These are phyloP conservation scores for Cyclina sinensis DNA, from an alignment of 1,140 invertebrate species.

Conservation along the genomic window DNA sequence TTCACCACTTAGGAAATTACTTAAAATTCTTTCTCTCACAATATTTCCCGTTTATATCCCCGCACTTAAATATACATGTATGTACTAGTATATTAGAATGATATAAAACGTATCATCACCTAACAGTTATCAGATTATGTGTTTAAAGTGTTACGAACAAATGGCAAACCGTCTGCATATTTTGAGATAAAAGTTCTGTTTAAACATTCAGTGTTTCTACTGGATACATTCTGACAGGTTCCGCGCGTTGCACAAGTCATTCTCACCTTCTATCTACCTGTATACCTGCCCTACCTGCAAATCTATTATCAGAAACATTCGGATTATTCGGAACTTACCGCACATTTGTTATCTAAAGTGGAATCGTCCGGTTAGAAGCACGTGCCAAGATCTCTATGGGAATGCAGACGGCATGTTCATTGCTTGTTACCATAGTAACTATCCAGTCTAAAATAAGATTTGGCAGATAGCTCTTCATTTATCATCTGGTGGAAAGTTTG, in stretches of 20 bases:
- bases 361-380: conserved; percentile 28
- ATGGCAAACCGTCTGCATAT: background rate
- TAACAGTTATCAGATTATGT: background rate
- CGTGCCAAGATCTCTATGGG: conserved; percentile 59
- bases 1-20: conserved; percentile 15
- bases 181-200: conserved; percentile 17
- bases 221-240: conserved; percentile 8
- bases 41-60: background rate
- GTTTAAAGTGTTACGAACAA: conserved; percentile 23
- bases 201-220: background rate
- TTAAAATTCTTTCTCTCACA: background rate
- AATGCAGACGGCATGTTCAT: conserved; percentile 67
- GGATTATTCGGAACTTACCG: conserved; percentile 28
- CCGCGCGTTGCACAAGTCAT: conserved; percentile 17
- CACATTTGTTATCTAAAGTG: background rate
- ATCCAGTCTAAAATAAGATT: conserved; percentile 71
- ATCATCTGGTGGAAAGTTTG: conserved; percentile 53
- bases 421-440: conserved; percentile 68
- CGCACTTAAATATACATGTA: background rate
- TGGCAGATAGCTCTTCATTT: conserved; percentile 57
- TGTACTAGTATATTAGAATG: too few species aligned
- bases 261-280: conserved; percentile 26
- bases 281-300: conserved; percentile 33
- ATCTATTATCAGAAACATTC: background rate
- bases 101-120: background rate